A percentile compares a stretch with the other conserved stretches of the same genome.
Evolutionary conservation across 2,888 invertebrate genomes (phyloP).

Genomic region (Sarcophaga caerulescens): DNA sequence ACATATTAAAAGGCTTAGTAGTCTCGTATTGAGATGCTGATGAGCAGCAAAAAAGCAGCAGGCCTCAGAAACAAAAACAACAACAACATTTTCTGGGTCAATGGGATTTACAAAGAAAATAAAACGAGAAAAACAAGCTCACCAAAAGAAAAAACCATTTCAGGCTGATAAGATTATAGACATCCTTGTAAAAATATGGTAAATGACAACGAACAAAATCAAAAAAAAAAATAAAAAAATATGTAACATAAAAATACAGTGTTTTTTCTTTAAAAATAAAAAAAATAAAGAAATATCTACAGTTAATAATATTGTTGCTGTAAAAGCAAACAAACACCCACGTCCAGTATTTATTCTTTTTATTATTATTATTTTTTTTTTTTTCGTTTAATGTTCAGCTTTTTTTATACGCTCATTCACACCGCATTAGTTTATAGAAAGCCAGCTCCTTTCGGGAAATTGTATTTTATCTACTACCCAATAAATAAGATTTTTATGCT

Average conservation of each 20-base stretch:
- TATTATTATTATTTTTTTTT: too few relatives aligned
- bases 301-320: neutral
- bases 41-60: conserved; percentile 19
- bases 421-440: too few relatives aligned
- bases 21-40: conserved; percentile 25
- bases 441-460: too few relatives aligned
- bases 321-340: too few relatives aligned
- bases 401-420: too few relatives aligned
- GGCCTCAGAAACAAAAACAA: conserved; percentile 14
- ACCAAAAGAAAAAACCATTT: neutral
- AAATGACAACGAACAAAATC: neutral
- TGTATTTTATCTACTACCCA: too few relatives aligned
- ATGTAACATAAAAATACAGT: neutral
- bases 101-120: conserved; percentile 50
- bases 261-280: neutral
- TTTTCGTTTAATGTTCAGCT: too few relatives aligned
- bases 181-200: conserved; percentile 14
- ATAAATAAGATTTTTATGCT: too few relatives aligned
- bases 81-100: conserved; percentile 57
- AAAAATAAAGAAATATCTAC: neutral
- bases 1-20: conserved; percentile 47
- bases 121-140: neutral
- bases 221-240: neutral
- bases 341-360: too few relatives aligned
- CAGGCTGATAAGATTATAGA: conserved; percentile 27